Evolutionary conservation across 2,888 invertebrate genomes (phyloP).

Genomic region (Dynastes hyllus): DNA sequence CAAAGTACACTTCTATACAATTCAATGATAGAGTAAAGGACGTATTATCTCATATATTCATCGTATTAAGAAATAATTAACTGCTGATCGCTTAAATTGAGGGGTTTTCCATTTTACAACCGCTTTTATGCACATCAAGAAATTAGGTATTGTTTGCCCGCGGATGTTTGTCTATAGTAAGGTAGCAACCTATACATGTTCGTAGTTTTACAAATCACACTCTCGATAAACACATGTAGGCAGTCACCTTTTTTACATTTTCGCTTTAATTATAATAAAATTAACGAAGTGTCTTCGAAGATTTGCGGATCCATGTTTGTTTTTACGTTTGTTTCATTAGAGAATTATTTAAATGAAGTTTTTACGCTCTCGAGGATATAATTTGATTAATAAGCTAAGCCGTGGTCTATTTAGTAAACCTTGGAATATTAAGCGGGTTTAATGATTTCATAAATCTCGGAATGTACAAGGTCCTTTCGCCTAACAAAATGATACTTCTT

Average conservation of each 20-base stretch:
- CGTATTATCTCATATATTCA: constrained; percentile 7
- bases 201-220: too few species aligned
- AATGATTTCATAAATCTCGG: too few species aligned
- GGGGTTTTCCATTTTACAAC: constrained; percentile 32
- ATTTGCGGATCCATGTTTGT: constrained; percentile 37
- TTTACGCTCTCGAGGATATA: constrained; percentile 8
- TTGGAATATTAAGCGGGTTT: background rate
- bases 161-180: constrained; percentile 26
- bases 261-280: too few species aligned
- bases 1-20: too few species aligned
- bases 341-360: constrained; percentile 29
- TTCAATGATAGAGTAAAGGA: background rate
- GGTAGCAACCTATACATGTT: background rate
- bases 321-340: constrained; percentile 29
- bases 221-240: too few species aligned
- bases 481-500: too few species aligned
- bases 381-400: constrained; percentile 4
- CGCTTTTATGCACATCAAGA: constrained; percentile 21
- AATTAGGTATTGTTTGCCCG: constrained; percentile 37
- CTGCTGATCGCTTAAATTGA: constrained; percentile 28
- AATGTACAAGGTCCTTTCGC: too few species aligned
- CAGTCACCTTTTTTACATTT: background rate
- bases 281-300: too few species aligned
- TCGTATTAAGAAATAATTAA: constrained; percentile 42
- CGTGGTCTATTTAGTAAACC: background rate